A percentile compares a stretch with the other conserved stretches of the same genome.
Conservation (phyloP, 2,888 invertebrate genomes). For the Tenthredo amoena region DNA sequence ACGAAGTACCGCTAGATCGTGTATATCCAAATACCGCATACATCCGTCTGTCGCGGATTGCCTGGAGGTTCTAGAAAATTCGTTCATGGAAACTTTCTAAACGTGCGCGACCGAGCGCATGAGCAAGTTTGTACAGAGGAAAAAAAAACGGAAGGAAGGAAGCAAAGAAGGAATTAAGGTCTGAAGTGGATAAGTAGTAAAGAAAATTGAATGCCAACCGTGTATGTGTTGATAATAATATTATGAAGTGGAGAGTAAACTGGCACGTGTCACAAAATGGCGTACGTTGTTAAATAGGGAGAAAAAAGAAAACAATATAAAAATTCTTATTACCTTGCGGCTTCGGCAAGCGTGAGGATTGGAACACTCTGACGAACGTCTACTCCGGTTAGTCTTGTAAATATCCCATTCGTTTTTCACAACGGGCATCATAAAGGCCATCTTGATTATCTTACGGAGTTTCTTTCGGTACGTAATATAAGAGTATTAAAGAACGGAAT, state of each 20-base stretch:
- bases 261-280: constrained; percentile 48
- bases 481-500: background rate
- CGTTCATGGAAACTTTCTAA: constrained; percentile 47
- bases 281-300: background rate
- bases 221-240: background rate
- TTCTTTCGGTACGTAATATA: background rate
- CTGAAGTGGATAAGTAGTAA: background rate
- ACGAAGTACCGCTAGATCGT: constrained; percentile 13
- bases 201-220: background rate
- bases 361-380: constrained; percentile 88
- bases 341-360: constrained; percentile 83
- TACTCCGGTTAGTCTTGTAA: constrained; percentile 90
- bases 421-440: constrained; percentile 98
- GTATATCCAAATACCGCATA: background rate
- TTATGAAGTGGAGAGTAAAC: background rate
- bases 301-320: background rate
- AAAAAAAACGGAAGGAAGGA: background rate
- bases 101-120: constrained; percentile 1
- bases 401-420: constrained; percentile 97
- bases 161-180: background rate
- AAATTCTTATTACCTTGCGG: constrained; percentile 79
- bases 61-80: constrained; percentile 46
- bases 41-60: constrained; percentile 31
- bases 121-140: background rate
- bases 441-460: constrained; percentile 72